Percentiles rank a stretch among this genome's conserved stretches.
phyloP scores from a whole-genome alignment of 2,113 vertebrate genomes.

The Hydrochoerus hydrochaeris region DNA sequence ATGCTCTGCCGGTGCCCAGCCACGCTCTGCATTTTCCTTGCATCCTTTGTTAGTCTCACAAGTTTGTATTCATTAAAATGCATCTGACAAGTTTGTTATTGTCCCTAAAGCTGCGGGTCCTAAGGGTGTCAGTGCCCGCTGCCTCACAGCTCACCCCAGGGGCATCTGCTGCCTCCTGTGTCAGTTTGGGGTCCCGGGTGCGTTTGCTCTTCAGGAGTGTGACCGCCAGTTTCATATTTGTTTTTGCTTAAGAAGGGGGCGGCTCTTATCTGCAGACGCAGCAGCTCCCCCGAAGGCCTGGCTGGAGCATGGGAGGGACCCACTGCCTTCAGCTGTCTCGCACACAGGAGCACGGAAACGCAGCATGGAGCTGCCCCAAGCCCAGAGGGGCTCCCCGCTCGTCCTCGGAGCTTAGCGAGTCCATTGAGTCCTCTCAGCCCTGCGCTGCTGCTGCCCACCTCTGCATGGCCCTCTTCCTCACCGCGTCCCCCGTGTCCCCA shows the following conservation, averaged over 20 bases:
- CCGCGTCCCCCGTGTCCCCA: background rate
- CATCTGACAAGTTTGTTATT: background rate
- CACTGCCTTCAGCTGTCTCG: background rate
- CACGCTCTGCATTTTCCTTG: too few relatives aligned
- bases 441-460: fast-evolving
- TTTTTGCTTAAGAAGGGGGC: background rate
- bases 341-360: background rate
- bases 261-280: background rate
- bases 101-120: too few relatives aligned
- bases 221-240: background rate
- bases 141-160: background rate
- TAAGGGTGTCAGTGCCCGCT: too few relatives aligned
- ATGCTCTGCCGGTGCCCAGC: background rate
- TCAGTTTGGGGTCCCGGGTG: background rate
- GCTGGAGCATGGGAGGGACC: background rate
- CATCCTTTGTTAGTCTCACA: background rate
- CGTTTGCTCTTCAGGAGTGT: background rate
- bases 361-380: too few relatives aligned
- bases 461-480: background rate
- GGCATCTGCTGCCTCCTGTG: background rate
- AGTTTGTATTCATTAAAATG: background rate
- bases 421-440: background rate
- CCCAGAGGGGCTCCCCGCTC: background rate
- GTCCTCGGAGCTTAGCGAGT: background rate
- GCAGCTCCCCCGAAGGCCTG: background rate